Evolutionary conservation across 2,888 invertebrate genomes (phyloP).

Genomic region (Seira sanloemensis): DNA sequence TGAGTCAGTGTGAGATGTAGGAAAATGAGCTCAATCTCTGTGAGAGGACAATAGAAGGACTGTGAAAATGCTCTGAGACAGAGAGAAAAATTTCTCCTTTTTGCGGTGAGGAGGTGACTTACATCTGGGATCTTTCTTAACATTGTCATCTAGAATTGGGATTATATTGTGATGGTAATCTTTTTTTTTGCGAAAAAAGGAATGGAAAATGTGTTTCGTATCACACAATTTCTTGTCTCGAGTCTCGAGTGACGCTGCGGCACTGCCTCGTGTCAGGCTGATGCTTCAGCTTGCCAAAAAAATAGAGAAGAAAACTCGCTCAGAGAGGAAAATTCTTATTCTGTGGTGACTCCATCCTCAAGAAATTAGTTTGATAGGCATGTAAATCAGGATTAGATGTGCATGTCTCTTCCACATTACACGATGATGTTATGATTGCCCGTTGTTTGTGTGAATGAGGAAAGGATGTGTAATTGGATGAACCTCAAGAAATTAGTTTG

Average conservation of each 20-base stretch:
- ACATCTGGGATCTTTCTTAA: neutral
- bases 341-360: neutral
- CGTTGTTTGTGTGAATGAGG: no score
- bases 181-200: neutral
- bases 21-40: no score
- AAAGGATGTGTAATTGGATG: no score
- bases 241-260: no score
- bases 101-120: neutral
- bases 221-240: no score
- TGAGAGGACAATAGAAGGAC: no score
- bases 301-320: neutral
- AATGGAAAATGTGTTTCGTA: no score
- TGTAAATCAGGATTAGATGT: slow-evolving; percentile 65
- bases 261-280: neutral
- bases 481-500: slow-evolving; percentile 52
- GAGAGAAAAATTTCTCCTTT: neutral
- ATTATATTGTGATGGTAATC: neutral
- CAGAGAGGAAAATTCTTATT: neutral
- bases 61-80: no score
- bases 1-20: slow-evolving; percentile 53
- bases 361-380: slow-evolving; percentile 60
- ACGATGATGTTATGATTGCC: no score
- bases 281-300: no score
- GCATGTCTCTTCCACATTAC: slow-evolving; percentile 47
- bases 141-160: neutral